phyloP scores from a whole-genome alignment of 2,113 vertebrate genomes.

The Aspiorhynchus laticeps region DNA sequence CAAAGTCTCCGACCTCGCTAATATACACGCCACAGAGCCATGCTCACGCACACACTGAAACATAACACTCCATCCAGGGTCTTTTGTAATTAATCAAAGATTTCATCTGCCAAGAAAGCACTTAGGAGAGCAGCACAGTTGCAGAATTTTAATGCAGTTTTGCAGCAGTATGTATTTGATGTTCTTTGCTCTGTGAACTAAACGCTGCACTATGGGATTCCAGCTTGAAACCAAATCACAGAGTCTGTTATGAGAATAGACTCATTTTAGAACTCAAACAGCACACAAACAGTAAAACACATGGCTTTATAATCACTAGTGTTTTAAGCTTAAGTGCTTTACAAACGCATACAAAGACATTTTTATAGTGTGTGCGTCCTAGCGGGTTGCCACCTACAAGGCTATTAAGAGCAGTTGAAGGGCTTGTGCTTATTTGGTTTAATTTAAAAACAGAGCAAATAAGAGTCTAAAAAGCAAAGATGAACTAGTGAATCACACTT shows the following conservation, averaged over 20 bases:
- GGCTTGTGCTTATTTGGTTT: not conserved
- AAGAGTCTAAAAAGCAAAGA: not conserved
- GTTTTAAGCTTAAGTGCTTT: conserved; percentile 20
- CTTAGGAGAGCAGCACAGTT: conserved; percentile 66
- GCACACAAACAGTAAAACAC: conserved; percentile 25
- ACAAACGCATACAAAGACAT: not conserved
- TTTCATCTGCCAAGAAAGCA: conserved; percentile 71
- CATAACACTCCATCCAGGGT: conserved; percentile 23
- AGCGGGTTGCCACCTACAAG: not conserved
- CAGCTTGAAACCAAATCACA: conserved; percentile 30
- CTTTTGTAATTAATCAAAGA: conserved; percentile 56
- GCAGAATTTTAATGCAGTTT: conserved; percentile 66
- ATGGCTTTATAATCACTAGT: conserved; percentile 32
- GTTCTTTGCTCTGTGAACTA: conserved; percentile 50
- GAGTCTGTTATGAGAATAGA: conserved; percentile 13
- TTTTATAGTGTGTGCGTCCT: not conserved
- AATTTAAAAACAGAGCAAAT: not conserved
- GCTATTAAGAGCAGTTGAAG: not conserved
- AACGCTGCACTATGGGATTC: conserved; percentile 44
- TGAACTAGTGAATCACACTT: not conserved
- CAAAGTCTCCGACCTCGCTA: conserved; percentile 21
- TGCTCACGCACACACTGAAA: conserved; percentile 44
- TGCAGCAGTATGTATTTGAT: conserved; percentile 65
- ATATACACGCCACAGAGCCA: conserved; percentile 7
- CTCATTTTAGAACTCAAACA: not conserved